These are phyloP conservation scores for Hypomecis atomaria DNA, from an alignment of 2,888 invertebrate genomes.

Conservation along the genomic window DNA sequence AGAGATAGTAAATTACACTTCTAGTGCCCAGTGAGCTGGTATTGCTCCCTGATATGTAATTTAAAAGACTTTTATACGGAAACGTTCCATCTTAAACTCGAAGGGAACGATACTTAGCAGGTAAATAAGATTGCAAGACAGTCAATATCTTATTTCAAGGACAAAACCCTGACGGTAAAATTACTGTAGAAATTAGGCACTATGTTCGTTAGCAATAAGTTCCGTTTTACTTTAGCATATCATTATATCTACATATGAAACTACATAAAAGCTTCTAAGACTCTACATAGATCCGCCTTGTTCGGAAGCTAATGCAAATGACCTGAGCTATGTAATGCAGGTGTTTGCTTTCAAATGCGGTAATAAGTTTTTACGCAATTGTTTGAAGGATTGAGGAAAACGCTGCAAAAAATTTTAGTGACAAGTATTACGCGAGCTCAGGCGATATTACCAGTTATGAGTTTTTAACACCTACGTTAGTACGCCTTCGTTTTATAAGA, in stretches of 20 bases:
- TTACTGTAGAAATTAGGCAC: too few species aligned
- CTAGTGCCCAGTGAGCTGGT: too few species aligned
- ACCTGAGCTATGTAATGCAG: conserved; percentile 14
- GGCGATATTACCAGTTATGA: not conserved
- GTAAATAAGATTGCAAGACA: too few species aligned
- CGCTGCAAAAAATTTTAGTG: conserved; percentile 15
- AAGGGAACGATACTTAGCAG: too few species aligned
- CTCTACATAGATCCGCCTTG: not conserved
- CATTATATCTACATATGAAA: not conserved
- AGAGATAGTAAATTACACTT: too few species aligned
- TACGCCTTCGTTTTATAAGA: not conserved
- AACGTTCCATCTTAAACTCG: too few species aligned
- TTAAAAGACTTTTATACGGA: too few species aligned
- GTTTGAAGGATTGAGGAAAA: conserved; percentile 28
- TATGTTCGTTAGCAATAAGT: too few species aligned
- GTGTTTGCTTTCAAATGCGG: conserved; percentile 18
- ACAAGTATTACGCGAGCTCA: conserved; percentile 16
- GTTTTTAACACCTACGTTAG: not conserved
- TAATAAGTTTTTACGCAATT: conserved; percentile 27
- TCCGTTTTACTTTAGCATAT: too few species aligned
- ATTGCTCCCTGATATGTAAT: too few species aligned
- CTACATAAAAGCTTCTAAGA: not conserved
- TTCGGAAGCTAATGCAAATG: conserved; percentile 17
- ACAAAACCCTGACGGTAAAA: too few species aligned
- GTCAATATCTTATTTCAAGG: too few species aligned